Conservation (phyloP, 2,888 invertebrate genomes). For the Beris morrisii region DNA sequence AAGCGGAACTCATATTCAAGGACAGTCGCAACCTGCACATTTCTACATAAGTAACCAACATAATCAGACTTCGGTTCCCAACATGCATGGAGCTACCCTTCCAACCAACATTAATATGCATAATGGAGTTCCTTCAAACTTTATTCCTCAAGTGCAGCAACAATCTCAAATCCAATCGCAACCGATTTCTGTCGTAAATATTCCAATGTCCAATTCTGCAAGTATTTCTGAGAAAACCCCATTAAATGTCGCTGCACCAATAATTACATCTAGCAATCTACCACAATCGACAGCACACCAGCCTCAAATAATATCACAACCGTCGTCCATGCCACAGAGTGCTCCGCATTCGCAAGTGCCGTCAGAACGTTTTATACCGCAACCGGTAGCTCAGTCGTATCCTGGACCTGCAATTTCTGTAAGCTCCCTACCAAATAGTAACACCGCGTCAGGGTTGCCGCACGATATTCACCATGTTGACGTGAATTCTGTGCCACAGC, state of each 20-base stretch:
- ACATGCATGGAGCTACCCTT: slow-evolving; percentile 46
- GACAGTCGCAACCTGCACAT: slow-evolving; percentile 42
- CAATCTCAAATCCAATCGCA: slow-evolving; percentile 39
- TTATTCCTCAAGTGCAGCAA: slow-evolving; percentile 44
- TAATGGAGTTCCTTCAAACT: slow-evolving; percentile 42
- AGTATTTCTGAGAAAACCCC: slow-evolving; percentile 1
- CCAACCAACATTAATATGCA: slow-evolving; percentile 47
- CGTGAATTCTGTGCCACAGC: slow-evolving; percentile 14
- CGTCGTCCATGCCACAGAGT: slow-evolving; percentile 14
- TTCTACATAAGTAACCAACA: slow-evolving; percentile 35
- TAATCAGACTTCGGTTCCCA: slow-evolving; percentile 39
- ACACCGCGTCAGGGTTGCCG: slow-evolving; percentile 1
- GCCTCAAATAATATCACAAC: slow-evolving; percentile 3
- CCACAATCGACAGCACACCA: not conserved
- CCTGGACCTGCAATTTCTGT: slow-evolving; percentile 8
- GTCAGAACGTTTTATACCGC: slow-evolving; percentile 36
- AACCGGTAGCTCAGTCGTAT: slow-evolving; percentile 40
- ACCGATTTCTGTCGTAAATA: slow-evolving; percentile 41
- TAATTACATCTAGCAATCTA: slow-evolving; percentile 7
- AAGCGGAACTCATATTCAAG: slow-evolving; percentile 55
- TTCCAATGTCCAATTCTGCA: slow-evolving; percentile 3
- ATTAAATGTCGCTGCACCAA: not conserved
- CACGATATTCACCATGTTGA: slow-evolving; percentile 18
- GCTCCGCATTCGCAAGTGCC: slow-evolving; percentile 10
- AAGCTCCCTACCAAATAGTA: slow-evolving; percentile 1